Conservation (phyloP, 2,888 invertebrate species). For the Brachypalpus laphriformis region DNA sequence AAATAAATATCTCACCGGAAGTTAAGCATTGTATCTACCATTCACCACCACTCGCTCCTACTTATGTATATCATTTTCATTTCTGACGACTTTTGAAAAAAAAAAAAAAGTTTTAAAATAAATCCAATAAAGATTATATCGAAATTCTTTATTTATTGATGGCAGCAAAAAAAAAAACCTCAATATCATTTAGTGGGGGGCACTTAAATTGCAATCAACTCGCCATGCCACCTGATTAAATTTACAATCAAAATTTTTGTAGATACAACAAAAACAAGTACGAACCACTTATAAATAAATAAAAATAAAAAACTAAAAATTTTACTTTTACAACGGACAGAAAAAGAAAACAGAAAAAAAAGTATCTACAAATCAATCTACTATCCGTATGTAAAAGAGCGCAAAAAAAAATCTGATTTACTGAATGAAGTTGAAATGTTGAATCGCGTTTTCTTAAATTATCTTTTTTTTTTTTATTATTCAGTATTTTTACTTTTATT, state of each 20-base stretch:
- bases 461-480: conserved; percentile 51
- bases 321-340: conserved; percentile 16
- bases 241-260: background rate
- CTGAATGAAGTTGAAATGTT: conserved; percentile 78
- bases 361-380: conserved; percentile 68
- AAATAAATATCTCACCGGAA: conserved; percentile 50
- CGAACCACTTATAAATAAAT: background rate
- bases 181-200: background rate
- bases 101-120: background rate
- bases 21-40: conserved; percentile 31
- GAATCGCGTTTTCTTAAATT: conserved; percentile 72
- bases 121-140: conserved; percentile 14
- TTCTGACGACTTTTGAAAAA: background rate
- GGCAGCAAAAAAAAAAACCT: background rate
- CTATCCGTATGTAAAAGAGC: conserved; percentile 68
- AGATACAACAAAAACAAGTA: background rate
- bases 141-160: conserved; percentile 32
- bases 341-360: conserved; percentile 18
- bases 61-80: background rate
- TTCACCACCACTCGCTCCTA: background rate
- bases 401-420: conserved; percentile 76
- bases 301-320: conserved; percentile 5
- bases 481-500: conserved; percentile 53
- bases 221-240: conserved; percentile 17
- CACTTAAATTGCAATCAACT: conserved; percentile 3